Conservation (phyloP, 1,140 invertebrate species). For the Hestina assimilis region DNA sequence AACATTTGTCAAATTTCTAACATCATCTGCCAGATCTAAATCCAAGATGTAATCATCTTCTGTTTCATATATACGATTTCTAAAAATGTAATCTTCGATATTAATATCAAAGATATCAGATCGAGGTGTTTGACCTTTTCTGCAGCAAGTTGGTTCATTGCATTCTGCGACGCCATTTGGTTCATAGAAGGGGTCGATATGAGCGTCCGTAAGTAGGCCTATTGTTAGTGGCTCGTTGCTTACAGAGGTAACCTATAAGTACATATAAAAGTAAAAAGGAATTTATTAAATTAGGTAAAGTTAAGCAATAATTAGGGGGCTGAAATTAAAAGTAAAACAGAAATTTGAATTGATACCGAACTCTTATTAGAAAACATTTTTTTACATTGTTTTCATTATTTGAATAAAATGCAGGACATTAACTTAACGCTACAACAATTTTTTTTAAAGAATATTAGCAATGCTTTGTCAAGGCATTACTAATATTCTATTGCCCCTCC, state of each 20-base stretch:
- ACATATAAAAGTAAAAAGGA: not conserved
- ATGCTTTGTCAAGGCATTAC: no score
- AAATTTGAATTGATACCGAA: no score
- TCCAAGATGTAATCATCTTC: conserved; percentile 43
- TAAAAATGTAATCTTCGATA: conserved; percentile 35
- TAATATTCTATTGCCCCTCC: no score
- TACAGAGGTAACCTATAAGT: not conserved
- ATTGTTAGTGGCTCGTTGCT: conserved; percentile 73
- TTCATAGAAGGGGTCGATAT: conserved; percentile 87
- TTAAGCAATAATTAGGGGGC: no score
- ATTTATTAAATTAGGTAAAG: no score
- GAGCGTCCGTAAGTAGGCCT: conserved; percentile 89
- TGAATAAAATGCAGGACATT: no score
- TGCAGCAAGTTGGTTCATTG: conserved; percentile 88
- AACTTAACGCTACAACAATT: no score
- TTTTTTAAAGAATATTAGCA: no score
- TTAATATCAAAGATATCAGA: conserved; percentile 23
- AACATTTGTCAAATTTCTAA: conserved; percentile 33
- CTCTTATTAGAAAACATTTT: no score
- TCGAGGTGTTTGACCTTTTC: conserved; percentile 73
- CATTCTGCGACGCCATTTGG: conserved; percentile 84
- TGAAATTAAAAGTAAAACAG: no score
- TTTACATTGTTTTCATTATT: no score
- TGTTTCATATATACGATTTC: conserved; percentile 31
- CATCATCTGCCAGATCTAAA: conserved; percentile 39